Base-by-base conservation (phyloP, 2,797 vertebrate genomes). In the Urosaurus nigricauda region DNA sequence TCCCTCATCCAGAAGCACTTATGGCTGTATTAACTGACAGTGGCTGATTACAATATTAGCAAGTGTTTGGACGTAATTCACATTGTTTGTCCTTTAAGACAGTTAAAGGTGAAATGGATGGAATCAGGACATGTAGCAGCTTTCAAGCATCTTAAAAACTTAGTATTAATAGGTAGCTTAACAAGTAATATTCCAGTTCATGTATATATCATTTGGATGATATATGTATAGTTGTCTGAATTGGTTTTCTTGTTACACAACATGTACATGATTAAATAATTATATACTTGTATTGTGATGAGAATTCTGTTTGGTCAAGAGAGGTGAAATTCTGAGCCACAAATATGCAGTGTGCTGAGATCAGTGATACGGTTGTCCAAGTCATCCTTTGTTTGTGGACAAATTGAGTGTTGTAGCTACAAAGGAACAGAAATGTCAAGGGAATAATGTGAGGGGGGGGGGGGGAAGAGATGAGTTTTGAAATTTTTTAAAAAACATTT, bases 331-430 rank as follows among this genome's bases (percentile, higher is more conserved):
- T 58, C 35, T 81, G 17, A 35, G 56, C 19, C 32, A 40, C 21
- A 37, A 17, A 37, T 5, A 2, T 63, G 21, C 19, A 81, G 47
- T 29, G n/a, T n/a, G 29, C 2, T 79, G 5, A 21, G n/a, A 24
- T 60, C 4, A 56, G 35, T 26, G 21, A 80, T 53, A 56, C 26
- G 58, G 6, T n/a, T 35, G 29, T 80, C 47, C 29, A 13, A 29
- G n/a, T 80, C 78, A 21, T 80, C 77, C 43, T 32, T 21, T 83
- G 81, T 63, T 83, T 83, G 81, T 24, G 47, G 47, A 26, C 43
- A 16, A n/a, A 9, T 79, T 7, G 14, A 56, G 53, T n/a, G 51
- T 35, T 79, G 51, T 47, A 79, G n/a, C 9, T 19, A 63, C 1
- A 9, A 56, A 19, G 32, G 12, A 17, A 37, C 9, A 4, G 63